A percentile compares a stretch with the other conserved stretches of the same genome.
phyloP scores from a whole-genome alignment of 2,888 invertebrate genomes.

The Zelleria hepariella region DNA sequence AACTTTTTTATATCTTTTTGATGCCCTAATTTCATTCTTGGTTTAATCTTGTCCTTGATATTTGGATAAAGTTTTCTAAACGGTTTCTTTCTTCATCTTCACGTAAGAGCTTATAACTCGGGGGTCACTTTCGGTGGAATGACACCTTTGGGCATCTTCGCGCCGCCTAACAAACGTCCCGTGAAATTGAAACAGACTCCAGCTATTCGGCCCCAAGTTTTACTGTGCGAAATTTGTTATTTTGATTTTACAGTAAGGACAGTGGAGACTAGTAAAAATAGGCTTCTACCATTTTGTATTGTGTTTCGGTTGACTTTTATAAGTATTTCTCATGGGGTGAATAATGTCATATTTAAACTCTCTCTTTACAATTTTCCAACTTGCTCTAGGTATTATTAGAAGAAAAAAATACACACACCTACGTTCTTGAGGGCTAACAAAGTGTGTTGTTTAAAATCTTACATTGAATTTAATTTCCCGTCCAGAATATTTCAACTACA shows the following conservation, averaged over 20 bases:
- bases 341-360: too few relatives aligned
- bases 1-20: too few relatives aligned
- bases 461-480: too few relatives aligned
- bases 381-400: too few relatives aligned
- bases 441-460: too few relatives aligned
- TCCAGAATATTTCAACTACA: too few relatives aligned
- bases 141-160: conserved; percentile 65
- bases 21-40: background rate
- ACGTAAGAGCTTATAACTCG: conserved; percentile 47
- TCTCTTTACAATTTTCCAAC: too few relatives aligned
- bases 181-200: conserved; percentile 67
- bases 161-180: conserved; percentile 61
- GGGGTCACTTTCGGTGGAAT: conserved; percentile 53
- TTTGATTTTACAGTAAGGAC: conserved; percentile 9
- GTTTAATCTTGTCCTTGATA: background rate
- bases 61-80: background rate
- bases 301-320: background rate
- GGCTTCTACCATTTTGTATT: background rate
- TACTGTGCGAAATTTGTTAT: conserved; percentile 18
- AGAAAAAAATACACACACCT: too few relatives aligned
- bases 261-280: background rate
- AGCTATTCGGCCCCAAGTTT: conserved; percentile 21
- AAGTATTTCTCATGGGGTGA: too few relatives aligned
- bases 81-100: background rate
- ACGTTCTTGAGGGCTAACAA: too few relatives aligned